Evolutionary conservation across 2,797 vertebrate species (phyloP), one percentile per base, ranked within the genome.

Genomic region (Trematomus bernacchii): DNA sequence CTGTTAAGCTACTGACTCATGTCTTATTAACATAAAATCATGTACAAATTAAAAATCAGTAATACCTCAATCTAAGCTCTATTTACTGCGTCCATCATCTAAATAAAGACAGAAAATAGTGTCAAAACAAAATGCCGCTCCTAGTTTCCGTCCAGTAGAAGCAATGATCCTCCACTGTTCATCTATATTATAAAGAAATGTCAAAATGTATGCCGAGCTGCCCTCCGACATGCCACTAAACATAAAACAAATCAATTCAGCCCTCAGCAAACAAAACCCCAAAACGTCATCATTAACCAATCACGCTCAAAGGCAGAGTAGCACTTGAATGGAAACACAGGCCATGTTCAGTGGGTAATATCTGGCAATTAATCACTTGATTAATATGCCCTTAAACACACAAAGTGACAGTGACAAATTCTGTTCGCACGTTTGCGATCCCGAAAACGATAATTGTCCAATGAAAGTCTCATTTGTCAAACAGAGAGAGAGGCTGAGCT

Each of bases 351-450:
- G 92, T 94, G 96, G 97, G 95, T 97, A 97, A 97, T 97, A 97
- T 93, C 91, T 93, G 85, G 79, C 94, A 95, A 98, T 99, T 97
- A 98, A 97, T 99, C 97, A 98, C 96, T 97, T 98, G 97, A 98
- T 99, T 97, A 97, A 98, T 98, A 97, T 83, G 96, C 94, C 95
- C 97, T 97, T 96, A 97, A 97, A 97, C 94, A 95, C 96, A 97
- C 97, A 96, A 97, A 95, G 96, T 96, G 97, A 94, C 94, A 94
- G 93, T 93, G 93, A 95, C 92, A 92, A 91, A 95, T 94, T 91
- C 86, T 77, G 84, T 93, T 92, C 86, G 85, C 89, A 88, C 90
- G 78, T 91, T 92, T 86, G 86, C 87, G 89, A 94, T 94, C 93
- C 89, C 87, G 80, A 91, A 94, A 93, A 93, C 93, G 92, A 94